Percentiles rank a stretch among this genome's conserved stretches.
Evolutionary conservation across 2,797 vertebrate genomes (phyloP).

Genomic region (Anomalospiza imberbis): DNA sequence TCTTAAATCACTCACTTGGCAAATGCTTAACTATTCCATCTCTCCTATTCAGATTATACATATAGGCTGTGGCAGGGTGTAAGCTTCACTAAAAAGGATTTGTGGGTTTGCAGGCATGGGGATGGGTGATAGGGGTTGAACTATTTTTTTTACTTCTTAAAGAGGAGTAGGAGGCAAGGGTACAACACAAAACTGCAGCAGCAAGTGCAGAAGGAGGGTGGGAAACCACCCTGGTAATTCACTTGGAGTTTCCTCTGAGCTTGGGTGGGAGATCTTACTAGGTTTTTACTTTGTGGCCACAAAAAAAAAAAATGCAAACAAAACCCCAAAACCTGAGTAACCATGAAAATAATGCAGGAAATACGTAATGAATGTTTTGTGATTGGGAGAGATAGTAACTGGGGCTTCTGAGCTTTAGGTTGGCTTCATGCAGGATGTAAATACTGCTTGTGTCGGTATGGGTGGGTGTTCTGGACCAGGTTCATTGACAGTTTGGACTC

Average conservation of each 20-base stretch:
- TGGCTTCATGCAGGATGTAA: not conserved
- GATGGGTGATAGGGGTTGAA: not conserved
- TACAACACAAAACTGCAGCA: not conserved
- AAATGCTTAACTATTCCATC: not conserved
- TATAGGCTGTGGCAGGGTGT: not conserved
- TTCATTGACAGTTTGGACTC: not conserved
- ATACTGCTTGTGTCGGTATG: not conserved
- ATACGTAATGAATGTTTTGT: fast-evolving
- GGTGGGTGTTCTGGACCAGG: not conserved
- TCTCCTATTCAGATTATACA: conserved; percentile 16
- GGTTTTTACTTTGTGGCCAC: not conserved
- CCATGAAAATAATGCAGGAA: not conserved
- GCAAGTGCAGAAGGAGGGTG: not conserved
- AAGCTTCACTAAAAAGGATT: not conserved
- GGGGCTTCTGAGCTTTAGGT: not conserved
- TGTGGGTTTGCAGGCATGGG: conserved; percentile 5
- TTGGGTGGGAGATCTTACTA: not conserved
- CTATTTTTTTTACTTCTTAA: not conserved
- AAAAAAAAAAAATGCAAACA: not conserved
- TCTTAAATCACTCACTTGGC: not conserved
- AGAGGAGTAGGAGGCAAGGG: not conserved
- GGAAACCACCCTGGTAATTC: not conserved
- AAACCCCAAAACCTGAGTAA: not conserved
- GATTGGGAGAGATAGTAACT: conserved; percentile 10
- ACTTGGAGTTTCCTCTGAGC: not conserved